These are phyloP conservation scores for Agriopis marginaria DNA, from an alignment of 2,888 invertebrate species.

Conservation along the genomic window DNA sequence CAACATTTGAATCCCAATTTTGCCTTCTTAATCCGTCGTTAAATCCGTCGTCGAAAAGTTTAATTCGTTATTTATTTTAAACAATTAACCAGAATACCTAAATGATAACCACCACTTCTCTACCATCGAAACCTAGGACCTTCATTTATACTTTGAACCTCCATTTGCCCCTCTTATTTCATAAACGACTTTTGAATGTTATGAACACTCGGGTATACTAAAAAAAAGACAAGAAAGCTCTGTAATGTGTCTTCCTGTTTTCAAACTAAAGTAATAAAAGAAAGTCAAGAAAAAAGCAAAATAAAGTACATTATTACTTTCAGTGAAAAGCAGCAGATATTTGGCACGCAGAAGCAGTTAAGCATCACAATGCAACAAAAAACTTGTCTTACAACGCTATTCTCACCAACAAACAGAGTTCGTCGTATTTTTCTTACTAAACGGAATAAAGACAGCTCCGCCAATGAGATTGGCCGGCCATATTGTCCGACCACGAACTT, in stretches of 20 bases:
- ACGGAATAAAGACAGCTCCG: conserved; percentile 61
- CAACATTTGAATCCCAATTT: no score
- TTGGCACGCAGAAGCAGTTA: conserved; percentile 16
- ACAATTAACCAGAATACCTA: no score
- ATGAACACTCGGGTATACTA: no score
- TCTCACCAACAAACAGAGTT: conserved; percentile 45
- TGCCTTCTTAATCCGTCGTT: no score
- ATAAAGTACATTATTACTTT: not conserved
- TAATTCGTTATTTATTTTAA: no score
- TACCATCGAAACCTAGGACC: no score
- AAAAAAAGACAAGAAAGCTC: not conserved
- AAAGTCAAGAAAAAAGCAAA: not conserved
- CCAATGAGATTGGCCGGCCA: conserved; percentile 64
- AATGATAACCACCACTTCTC: no score
- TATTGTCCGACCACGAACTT: conserved; percentile 74
- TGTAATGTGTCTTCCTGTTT: not conserved
- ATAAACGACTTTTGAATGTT: no score
- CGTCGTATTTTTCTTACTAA: conserved; percentile 48
- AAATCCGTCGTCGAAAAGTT: no score
- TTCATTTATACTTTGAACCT: no score
- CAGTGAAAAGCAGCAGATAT: not conserved
- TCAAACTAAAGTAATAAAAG: not conserved
- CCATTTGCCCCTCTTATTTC: no score
- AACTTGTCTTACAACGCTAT: conserved; percentile 37
- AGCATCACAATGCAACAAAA: conserved; percentile 19